Conservation (phyloP, 2,113 vertebrate species). For the Sphaerodactylus townsendi region DNA sequence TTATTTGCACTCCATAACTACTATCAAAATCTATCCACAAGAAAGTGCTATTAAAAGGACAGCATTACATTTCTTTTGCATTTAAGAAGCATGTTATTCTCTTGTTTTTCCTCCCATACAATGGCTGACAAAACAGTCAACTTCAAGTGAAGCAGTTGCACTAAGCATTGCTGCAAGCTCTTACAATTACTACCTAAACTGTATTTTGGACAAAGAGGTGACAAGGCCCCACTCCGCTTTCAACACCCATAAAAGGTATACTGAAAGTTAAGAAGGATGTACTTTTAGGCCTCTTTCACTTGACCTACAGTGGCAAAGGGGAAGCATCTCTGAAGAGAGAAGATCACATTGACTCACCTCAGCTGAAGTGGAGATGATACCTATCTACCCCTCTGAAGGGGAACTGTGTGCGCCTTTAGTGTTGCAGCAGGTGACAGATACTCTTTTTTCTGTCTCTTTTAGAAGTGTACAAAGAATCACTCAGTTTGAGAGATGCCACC, state of each 20-base stretch:
- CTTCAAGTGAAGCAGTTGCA: neutral
- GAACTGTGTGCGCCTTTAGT: neutral
- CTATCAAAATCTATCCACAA: neutral
- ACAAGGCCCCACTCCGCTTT: neutral
- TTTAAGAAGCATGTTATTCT: neutral
- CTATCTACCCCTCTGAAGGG: neutral
- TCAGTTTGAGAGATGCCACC: neutral
- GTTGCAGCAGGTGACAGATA: neutral
- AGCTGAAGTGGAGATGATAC: neutral
- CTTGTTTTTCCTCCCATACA: neutral
- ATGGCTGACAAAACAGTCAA: neutral
- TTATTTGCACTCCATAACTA: neutral
- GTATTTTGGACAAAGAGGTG: neutral
- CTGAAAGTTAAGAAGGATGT: neutral
- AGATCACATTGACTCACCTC: neutral
- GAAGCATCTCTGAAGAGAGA: neutral
- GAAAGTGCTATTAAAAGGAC: neutral
- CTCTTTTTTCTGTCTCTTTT: neutral
- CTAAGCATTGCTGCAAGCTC: neutral
- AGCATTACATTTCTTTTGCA: neutral
- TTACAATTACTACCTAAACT: rapidly evolving
- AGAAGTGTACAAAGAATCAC: neutral
- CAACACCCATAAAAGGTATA: neutral
- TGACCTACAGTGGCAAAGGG: neutral
- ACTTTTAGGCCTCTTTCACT: neutral